Evolutionary conservation across 2,113 vertebrate genomes (phyloP).

Genomic region (Syrmaticus mikado): DNA sequence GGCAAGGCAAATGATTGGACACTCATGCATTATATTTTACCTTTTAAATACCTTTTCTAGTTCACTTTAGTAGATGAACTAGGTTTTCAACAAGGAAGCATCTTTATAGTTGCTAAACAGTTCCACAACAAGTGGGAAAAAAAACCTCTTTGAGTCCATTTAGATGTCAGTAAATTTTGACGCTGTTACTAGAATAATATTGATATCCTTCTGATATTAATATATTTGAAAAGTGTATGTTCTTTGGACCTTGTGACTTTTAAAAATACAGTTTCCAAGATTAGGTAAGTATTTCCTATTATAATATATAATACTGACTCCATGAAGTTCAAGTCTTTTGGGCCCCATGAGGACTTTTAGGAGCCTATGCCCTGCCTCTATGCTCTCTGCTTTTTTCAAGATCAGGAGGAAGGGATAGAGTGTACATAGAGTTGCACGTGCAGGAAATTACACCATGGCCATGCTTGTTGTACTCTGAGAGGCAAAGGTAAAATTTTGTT

Average conservation of each 20-base stretch:
- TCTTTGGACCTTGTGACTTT: conserved; percentile 6
- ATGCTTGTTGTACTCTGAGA: neutral
- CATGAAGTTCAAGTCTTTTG: neutral
- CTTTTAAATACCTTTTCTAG: neutral
- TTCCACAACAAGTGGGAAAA: neutral
- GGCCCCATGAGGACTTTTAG: neutral
- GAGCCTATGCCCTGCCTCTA: neutral
- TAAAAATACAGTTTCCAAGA: neutral
- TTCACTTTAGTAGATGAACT: conserved; percentile 17
- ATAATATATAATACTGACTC: conserved; percentile 1
- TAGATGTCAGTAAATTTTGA: conserved; percentile 46
- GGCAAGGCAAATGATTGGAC: too few species aligned
- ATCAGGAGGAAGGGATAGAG: neutral
- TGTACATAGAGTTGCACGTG: neutral
- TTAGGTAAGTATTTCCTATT: neutral
- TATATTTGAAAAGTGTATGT: neutral
- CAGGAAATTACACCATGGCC: neutral
- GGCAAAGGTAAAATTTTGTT: neutral
- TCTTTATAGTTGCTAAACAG: neutral
- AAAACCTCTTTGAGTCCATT: neutral
- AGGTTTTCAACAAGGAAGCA: neutral
- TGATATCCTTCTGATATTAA: neutral
- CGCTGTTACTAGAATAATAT: conserved; percentile 30
- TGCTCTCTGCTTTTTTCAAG: neutral
- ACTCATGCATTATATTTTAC: neutral